Evolutionary conservation across 1,140 invertebrate species (phyloP).

Genomic region (Phocides pigmalion): DNA sequence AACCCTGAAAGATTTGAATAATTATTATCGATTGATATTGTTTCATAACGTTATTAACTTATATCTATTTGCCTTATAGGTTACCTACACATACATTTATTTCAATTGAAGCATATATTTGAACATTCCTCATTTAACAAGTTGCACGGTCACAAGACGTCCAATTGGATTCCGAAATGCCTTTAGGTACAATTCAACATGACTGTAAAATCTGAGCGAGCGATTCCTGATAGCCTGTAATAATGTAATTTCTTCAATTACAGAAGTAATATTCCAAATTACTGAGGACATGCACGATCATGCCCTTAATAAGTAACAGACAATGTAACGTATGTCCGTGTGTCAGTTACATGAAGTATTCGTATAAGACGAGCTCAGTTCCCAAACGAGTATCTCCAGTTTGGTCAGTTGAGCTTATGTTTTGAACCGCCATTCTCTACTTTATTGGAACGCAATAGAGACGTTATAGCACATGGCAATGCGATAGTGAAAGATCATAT

Average conservation of each 20-base stretch:
- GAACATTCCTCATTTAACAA: no score
- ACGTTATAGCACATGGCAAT: not conserved
- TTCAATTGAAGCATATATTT: no score
- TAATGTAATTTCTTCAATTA: constrained; percentile 14
- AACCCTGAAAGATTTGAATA: no score
- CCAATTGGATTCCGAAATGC: not conserved
- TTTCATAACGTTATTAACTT: no score
- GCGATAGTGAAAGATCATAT: not conserved
- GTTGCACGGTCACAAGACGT: no score
- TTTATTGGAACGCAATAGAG: constrained; percentile 8
- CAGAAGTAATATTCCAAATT: constrained; percentile 13
- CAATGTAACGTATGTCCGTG: not conserved
- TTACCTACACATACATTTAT: no score
- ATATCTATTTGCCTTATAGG: no score
- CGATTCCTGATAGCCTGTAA: constrained; percentile 7
- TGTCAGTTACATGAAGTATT: not conserved
- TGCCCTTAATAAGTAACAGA: constrained; percentile 1
- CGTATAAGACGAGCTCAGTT: not conserved
- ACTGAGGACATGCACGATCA: constrained; percentile 3
- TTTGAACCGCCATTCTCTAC: not conserved
- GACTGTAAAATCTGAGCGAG: not conserved
- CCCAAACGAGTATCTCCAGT: constrained; percentile 1
- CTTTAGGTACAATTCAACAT: not conserved
- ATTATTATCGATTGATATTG: no score
- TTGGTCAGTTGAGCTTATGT: not conserved